Percentiles rank a stretch among this genome's conserved stretches.
phyloP scores from a whole-genome alignment of 2,888 invertebrate species.

The Sinopyrophorus schimmeli region DNA sequence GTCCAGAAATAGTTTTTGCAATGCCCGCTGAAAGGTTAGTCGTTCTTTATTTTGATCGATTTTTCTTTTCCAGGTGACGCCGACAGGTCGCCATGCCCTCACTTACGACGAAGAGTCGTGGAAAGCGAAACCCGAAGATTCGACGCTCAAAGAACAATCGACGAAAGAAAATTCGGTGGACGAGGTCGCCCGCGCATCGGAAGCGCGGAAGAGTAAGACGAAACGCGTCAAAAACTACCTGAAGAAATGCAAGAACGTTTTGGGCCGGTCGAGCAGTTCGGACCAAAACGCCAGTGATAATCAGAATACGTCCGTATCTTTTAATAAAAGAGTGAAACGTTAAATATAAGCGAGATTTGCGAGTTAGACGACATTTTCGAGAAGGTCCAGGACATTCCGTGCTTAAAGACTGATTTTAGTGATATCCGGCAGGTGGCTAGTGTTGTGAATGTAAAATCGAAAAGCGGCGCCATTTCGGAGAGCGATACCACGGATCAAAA shows the following conservation, averaged over 20 bases:
- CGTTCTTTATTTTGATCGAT: conserved; percentile 1
- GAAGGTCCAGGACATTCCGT: conserved; percentile 14
- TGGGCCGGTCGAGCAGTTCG: conserved; percentile 42
- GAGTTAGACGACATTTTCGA: conserved; percentile 37
- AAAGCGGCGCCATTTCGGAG: conserved; percentile 8
- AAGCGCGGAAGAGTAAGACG: conserved; percentile 58
- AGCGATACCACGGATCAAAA: conserved; percentile 18
- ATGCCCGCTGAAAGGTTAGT: no score
- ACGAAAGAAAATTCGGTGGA: conserved; percentile 38
- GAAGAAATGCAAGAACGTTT: conserved; percentile 58
- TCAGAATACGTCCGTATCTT: conserved; percentile 42
- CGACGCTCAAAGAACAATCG: conserved; percentile 3
- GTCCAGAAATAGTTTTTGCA: no score
- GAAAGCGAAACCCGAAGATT: conserved; percentile 49
- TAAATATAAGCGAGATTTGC: conserved; percentile 46
- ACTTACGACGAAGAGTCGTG: conserved; percentile 54
- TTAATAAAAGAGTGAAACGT: conserved; percentile 40
- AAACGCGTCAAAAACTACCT: conserved; percentile 61
- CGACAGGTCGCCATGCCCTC: conserved; percentile 49
- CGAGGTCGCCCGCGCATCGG: conserved; percentile 49
- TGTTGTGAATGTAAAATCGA: conserved; percentile 44
- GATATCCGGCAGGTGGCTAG: conserved; percentile 44
- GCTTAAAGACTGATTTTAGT: conserved; percentile 26
- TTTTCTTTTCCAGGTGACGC: conserved; percentile 56
- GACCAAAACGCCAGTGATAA: conserved; percentile 35